phyloP scores from a whole-genome alignment of 2,113 vertebrate genomes.

The Chionis minor region DNA sequence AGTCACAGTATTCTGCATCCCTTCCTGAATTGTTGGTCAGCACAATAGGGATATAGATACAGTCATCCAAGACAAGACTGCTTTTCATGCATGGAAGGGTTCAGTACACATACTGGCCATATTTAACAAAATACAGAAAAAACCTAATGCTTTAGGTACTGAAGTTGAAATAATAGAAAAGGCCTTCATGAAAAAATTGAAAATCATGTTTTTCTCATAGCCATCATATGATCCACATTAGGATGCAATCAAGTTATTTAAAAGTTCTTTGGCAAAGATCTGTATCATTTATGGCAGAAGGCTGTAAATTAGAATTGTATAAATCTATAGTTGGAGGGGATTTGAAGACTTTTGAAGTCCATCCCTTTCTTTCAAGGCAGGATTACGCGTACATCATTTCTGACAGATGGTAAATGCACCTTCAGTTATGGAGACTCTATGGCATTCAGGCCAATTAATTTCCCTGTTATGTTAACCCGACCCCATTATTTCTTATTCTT shows the following conservation, averaged over 20 bases:
- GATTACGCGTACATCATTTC: neutral
- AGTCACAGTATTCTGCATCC: neutral
- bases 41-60: neutral
- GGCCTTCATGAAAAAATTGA: neutral
- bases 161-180: neutral
- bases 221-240: neutral
- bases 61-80: neutral
- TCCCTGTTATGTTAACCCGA: neutral
- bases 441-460: neutral
- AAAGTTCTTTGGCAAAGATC: neutral
- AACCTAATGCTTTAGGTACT: neutral
- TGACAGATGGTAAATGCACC: neutral
- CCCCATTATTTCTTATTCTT: neutral
- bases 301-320: neutral
- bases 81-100: neutral
- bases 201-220: neutral
- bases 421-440: neutral
- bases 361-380: neutral
- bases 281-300: neutral
- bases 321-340: too few relatives aligned
- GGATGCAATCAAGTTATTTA: neutral
- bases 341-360: neutral
- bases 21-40: neutral
- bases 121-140: neutral
- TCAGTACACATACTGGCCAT: neutral